These are phyloP conservation scores for Chaetodon trifascialis DNA, from an alignment of 2,113 vertebrate genomes.

Conservation along the genomic window DNA sequence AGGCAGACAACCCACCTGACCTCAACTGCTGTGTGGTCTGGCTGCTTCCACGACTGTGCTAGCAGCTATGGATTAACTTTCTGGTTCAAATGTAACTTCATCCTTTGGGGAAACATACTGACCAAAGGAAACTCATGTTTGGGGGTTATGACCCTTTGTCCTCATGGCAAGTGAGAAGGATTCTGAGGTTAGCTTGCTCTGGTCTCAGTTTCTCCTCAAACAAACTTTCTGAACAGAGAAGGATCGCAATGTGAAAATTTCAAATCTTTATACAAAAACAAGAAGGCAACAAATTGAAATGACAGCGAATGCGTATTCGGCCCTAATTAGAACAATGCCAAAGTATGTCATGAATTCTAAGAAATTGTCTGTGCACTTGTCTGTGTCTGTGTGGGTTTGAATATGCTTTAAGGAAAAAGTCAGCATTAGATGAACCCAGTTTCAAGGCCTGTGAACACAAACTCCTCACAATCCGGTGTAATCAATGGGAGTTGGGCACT, in stretches of 20 bases:
- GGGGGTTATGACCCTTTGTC: conserved; percentile 66
- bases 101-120: conserved; percentile 79
- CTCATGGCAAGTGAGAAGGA: conserved; percentile 49
- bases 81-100: conserved; percentile 73
- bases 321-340: neutral
- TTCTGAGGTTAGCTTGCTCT: conserved; percentile 36
- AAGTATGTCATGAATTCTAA: conserved; percentile 18
- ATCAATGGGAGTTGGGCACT: conserved; percentile 12
- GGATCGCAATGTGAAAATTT: conserved; percentile 9
- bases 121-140: conserved; percentile 74
- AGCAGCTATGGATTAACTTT: conserved; percentile 66
- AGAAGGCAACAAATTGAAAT: conserved; percentile 14
- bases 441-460: neutral
- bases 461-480: conserved; percentile 27
- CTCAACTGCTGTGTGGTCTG: conserved; percentile 76
- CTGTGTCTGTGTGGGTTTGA: conserved; percentile 2
- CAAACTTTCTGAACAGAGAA: conserved; percentile 34
- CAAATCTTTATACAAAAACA: neutral
- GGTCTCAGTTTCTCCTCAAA: conserved; percentile 65
- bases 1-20: conserved; percentile 53
- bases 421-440: conserved; percentile 4
- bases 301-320: neutral
- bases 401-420: conserved; percentile 23
- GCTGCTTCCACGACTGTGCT: conserved; percentile 10
- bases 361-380: neutral